Conservation (phyloP, 2,888 invertebrate species). For the Heliconius ismenius region DNA sequence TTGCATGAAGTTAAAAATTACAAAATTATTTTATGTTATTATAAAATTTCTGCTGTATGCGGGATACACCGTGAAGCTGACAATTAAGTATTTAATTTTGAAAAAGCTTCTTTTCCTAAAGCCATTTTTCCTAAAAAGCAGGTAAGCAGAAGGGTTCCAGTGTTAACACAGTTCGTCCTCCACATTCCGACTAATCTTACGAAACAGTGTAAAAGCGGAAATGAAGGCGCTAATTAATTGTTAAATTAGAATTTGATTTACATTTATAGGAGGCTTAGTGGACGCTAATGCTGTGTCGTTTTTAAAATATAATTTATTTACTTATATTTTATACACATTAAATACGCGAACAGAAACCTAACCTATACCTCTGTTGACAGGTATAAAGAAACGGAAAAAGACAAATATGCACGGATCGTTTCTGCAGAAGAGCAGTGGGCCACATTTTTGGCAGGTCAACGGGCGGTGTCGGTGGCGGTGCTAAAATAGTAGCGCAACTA, state of each 20-base stretch:
- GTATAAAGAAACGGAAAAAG: conserved; percentile 40
- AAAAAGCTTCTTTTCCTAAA: no score
- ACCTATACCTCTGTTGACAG: conserved; percentile 17
- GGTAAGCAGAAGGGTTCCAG: no score
- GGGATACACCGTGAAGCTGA: no score
- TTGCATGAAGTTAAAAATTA: no score
- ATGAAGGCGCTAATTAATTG: neutral
- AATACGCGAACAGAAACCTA: neutral
- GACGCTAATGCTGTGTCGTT: neutral
- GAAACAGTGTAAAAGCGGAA: neutral
- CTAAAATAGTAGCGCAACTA: conserved; percentile 45
- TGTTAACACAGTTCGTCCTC: neutral
- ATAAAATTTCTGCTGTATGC: no score
- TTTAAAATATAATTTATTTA: no score
- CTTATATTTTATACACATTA: neutral
- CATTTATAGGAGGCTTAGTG: neutral
- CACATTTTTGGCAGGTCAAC: conserved; percentile 76
- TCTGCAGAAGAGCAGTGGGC: conserved; percentile 68
- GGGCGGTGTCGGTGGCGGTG: conserved; percentile 44
- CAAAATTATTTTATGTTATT: no score
- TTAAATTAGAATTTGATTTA: neutral
- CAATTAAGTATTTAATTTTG: no score
- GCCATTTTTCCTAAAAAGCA: no score
- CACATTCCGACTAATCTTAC: neutral
- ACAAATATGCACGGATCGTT: conserved; percentile 35